Evolutionary conservation across 2,797 vertebrate species (phyloP), one percentile per base, ranked within the genome.

Genomic region (Ciconia nigra): DNA sequence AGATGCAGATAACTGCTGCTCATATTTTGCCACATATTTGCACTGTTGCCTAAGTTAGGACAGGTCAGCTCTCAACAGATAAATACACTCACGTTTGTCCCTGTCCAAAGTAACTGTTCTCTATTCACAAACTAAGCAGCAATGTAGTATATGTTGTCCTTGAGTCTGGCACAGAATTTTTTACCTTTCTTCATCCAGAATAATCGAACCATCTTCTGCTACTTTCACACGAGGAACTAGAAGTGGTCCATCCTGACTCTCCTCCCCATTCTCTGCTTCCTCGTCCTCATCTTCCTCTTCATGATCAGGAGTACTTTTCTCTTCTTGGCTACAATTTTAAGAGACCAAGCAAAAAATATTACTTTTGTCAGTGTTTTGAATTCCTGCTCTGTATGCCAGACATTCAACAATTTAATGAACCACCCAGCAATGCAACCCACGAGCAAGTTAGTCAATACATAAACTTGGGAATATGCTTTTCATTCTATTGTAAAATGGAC

Each of bases 101-200:
- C n/a, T 5, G 1, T 11, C 6, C 31, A 46, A 73, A 77, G 28
- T 2, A 66, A 65, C 33, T 51, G 24, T 22, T 46, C 15, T 41
- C 24, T 15, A 10, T 19, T 28, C 71, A 47, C 29, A 63, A 81
- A 54, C 18, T 41, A 52, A 55, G 47, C 42, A 59, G 31, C 22
- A 59, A 19, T 7, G 10, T 24, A 66, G 14, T 8, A 57, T 4
- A 11, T 8, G 28, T 1, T 33, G 26, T 44, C 69, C 2, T 5
- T 10, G 3, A 94, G 57, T 29, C 77, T 93, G 47, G 29, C 51
- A 84, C 7, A 93, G 78, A 95, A 92, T 13, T 54, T 80, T 4
- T 94, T 95, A 98, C 99, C 99, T 99, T 97, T 99, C 99, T 97
- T 99, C 99, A 77, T 99, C 99, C 90, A 99, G 98, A 97, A 99